phyloP scores from a whole-genome alignment of 2,113 vertebrate genomes.

The Platichthys stellatus region DNA sequence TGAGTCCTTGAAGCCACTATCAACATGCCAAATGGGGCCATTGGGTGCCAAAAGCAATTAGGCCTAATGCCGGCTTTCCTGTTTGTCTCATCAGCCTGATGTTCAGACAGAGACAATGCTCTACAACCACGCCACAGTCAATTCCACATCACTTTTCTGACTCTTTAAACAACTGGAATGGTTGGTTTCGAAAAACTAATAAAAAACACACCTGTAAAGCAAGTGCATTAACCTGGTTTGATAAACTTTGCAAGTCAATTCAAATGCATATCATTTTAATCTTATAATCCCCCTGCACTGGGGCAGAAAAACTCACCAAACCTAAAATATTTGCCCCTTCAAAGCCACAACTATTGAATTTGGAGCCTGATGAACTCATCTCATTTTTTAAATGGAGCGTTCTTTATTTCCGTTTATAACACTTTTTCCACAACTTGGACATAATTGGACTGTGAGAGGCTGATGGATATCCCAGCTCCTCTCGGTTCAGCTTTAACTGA shows the following conservation, averaged over 20 bases:
- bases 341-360: conserved; percentile 41
- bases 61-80: conserved; percentile 57
- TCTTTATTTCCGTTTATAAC: conserved; percentile 58
- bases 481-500: conserved; percentile 43
- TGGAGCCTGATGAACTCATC: conserved; percentile 66
- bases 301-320: conserved; percentile 40
- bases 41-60: conserved; percentile 35
- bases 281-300: neutral
- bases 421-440: conserved; percentile 67
- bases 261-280: conserved; percentile 22
- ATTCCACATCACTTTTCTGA: conserved; percentile 31
- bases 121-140: conserved; percentile 36
- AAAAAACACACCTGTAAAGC: conserved; percentile 11
- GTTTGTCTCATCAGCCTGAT: conserved; percentile 74
- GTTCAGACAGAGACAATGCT: conserved; percentile 53
- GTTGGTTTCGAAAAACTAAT: conserved; percentile 15
- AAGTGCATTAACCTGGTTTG: conserved; percentile 15
- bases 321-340: conserved; percentile 19
- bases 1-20: conserved; percentile 45
- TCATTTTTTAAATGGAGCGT: conserved; percentile 59
- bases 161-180: conserved; percentile 13
- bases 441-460: conserved; percentile 69
- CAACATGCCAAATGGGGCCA: conserved; percentile 46
- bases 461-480: conserved; percentile 74
- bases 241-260: conserved; percentile 24